Conservation (phyloP, 2,797 vertebrate species). For the Muscicapa striata region DNA sequence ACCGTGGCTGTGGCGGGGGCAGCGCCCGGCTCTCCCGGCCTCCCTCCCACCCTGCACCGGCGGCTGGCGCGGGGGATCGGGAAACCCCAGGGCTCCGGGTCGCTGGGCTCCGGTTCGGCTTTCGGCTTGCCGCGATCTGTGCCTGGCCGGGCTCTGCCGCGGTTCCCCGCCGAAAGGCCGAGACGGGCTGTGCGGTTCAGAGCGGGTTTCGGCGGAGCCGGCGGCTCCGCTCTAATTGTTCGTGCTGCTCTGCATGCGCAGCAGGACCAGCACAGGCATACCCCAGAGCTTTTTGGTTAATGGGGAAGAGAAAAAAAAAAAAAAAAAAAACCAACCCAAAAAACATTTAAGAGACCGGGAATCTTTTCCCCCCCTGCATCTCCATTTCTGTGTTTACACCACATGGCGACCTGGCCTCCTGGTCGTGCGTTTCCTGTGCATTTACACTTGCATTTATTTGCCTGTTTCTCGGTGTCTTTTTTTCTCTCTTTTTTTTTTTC, state of each 20-base stretch:
- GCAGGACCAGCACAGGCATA: not conserved
- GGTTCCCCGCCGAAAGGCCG: not conserved
- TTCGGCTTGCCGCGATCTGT: not conserved
- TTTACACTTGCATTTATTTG: not conserved
- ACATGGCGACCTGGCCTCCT: slow-evolving; percentile 10
- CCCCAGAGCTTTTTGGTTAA: not conserved
- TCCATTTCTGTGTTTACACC: not conserved
- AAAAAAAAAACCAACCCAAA: not conserved
- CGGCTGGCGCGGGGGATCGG: not conserved
- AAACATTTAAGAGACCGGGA: not conserved
- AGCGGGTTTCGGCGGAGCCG: not conserved
- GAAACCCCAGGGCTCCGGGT: not conserved
- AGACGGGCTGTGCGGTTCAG: not conserved
- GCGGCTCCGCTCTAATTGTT: not conserved
- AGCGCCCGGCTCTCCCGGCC: not conserved
- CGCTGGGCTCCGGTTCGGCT: not conserved
- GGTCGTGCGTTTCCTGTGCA: not conserved
- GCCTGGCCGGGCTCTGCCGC: not conserved
- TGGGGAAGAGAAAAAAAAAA: not conserved
- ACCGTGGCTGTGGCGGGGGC: not conserved
- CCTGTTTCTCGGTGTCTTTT: not conserved
- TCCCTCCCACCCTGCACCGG: not conserved
- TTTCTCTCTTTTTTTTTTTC: not conserved
- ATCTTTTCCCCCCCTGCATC: not conserved
- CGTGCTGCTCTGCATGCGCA: not conserved